phyloP scores from a whole-genome alignment of 2,797 vertebrate species.

The Enteromius trimaculatus region DNA sequence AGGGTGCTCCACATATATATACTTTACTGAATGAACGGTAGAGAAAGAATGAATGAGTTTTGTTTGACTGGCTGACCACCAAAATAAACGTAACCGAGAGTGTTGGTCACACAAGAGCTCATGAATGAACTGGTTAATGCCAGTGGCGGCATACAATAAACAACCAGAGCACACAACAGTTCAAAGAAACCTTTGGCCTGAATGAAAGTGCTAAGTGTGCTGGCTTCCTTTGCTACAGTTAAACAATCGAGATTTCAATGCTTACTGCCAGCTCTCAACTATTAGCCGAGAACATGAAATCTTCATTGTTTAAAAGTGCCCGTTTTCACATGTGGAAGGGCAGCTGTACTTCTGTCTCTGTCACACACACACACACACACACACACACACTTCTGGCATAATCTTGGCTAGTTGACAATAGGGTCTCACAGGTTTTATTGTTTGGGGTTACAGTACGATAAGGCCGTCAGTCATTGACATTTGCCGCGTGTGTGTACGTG shows the following conservation, averaged over 20 bases:
- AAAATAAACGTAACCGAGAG: constrained; percentile 35
- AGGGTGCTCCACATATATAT: neutral
- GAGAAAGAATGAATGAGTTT: constrained; percentile 17
- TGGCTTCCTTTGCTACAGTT: constrained; percentile 24
- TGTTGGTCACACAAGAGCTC: neutral
- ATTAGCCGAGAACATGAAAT: constrained; percentile 28
- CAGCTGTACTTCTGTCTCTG: constrained; percentile 22
- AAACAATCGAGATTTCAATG: constrained; percentile 21
- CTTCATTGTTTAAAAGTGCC: constrained; percentile 26
- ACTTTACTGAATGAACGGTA: constrained; percentile 7
- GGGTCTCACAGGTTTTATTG: constrained; percentile 38
- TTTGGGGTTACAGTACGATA: constrained; percentile 57
- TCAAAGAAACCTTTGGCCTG: constrained; percentile 26
- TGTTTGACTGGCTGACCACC: constrained; percentile 29
- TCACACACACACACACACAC: neutral
- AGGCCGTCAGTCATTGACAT: constrained; percentile 31
- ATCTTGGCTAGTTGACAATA: constrained; percentile 1
- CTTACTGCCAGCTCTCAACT: neutral
- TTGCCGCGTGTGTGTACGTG: constrained; percentile 20
- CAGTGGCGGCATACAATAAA: constrained; percentile 28
- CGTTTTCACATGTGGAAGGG: constrained; percentile 8
- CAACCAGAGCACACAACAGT: constrained; percentile 21
- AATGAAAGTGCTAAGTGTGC: constrained; percentile 9
- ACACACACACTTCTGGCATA: constrained; percentile 61
- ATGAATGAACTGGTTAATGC: constrained; percentile 50